These are phyloP conservation scores for Tympanuchus pallidicinctus DNA, from an alignment of 2,113 vertebrate species.

Conservation along the genomic window DNA sequence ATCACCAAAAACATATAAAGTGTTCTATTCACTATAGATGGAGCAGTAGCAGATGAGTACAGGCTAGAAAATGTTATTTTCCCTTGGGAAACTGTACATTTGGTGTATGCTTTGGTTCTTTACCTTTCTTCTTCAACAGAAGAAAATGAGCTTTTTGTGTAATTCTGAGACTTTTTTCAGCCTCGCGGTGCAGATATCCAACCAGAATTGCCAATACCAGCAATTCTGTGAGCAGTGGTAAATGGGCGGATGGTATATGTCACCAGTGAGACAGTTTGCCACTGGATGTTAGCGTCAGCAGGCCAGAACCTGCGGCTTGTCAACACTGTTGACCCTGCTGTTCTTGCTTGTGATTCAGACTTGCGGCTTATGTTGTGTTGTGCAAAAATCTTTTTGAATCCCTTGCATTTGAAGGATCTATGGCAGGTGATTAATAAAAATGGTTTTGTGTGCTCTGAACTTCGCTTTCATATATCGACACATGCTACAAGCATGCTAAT, in stretches of 20 bases:
- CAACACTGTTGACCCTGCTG: neutral
- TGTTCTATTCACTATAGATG: neutral
- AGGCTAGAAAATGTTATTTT: neutral
- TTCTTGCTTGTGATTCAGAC: neutral
- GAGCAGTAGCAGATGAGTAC: neutral
- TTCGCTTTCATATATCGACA: neutral
- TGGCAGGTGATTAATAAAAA: neutral
- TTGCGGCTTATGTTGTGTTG: neutral
- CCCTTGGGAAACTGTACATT: fast-evolving
- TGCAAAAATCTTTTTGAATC: neutral
- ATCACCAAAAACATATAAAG: neutral
- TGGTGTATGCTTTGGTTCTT: neutral
- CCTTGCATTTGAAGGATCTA: neutral
- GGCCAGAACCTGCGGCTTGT: neutral
- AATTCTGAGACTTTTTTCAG: neutral
- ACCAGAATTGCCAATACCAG: neutral
- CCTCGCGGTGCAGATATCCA: neutral
- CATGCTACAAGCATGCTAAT: neutral
- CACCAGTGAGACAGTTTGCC: neutral
- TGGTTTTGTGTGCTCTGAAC: neutral
- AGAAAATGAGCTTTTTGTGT: neutral
- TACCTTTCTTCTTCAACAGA: neutral
- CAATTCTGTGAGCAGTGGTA: neutral
- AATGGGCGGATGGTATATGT: neutral
- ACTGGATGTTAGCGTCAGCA: neutral